Conservation (phyloP, 2,888 invertebrate species). For the Thereva nobilitata region DNA sequence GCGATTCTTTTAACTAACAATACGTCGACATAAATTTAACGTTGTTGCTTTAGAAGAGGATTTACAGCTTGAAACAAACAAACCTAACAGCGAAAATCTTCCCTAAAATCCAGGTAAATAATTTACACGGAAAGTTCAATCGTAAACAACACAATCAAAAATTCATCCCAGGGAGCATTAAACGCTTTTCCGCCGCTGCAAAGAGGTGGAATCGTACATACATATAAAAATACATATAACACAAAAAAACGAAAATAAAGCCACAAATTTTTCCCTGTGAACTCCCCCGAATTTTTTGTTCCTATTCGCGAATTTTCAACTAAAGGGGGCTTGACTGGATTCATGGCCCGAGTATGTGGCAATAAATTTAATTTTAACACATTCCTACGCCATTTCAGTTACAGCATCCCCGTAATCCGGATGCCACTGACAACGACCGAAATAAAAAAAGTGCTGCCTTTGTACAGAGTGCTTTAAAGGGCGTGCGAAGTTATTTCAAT, state of each 20-base stretch:
- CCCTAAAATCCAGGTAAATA: slow-evolving; percentile 46
- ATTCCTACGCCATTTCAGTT: slow-evolving; percentile 28
- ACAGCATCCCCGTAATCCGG: slow-evolving; percentile 5
- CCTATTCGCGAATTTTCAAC: slow-evolving; percentile 29
- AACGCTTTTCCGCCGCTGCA: slow-evolving; percentile 47
- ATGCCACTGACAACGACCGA: neutral
- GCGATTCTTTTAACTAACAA: too few relatives aligned
- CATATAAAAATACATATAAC: neutral
- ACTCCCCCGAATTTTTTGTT: slow-evolving; percentile 12
- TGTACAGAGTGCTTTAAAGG: slow-evolving; percentile 9
- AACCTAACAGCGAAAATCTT: neutral
- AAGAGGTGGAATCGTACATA: slow-evolving; percentile 2
- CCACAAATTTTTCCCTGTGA: slow-evolving; percentile 26
- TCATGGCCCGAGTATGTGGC: slow-evolving; percentile 23
- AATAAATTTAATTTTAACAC: slow-evolving; percentile 34
- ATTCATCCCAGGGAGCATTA: slow-evolving; percentile 59
- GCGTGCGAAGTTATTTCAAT: slow-evolving; percentile 33
- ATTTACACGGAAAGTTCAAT: slow-evolving; percentile 55
- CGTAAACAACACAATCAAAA: slow-evolving; percentile 60
- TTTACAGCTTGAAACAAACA: too few relatives aligned
- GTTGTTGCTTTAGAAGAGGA: too few relatives aligned
- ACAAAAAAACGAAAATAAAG: slow-evolving; percentile 31
- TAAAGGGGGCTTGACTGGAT: slow-evolving; percentile 15
- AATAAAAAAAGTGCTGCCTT: neutral
- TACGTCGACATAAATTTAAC: too few relatives aligned